Evolutionary conservation across 2,797 vertebrate genomes (phyloP), one percentile per base, ranked within the genome.

Genomic region (Typhlichthys eigenmanni): DNA sequence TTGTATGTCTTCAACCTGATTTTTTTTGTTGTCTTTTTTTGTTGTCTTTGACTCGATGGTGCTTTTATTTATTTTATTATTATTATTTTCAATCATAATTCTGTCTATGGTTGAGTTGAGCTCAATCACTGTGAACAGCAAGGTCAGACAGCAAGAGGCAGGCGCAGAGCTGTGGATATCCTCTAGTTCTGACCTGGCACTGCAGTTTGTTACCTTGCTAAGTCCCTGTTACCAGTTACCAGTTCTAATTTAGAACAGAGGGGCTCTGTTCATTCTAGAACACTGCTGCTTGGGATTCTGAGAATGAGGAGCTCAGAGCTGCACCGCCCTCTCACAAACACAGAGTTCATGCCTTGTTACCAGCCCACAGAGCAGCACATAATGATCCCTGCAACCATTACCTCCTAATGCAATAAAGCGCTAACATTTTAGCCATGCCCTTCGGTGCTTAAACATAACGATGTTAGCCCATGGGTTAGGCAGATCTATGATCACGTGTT

Each of bases 271-370:
- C 79, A 79, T 82, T 67, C 67, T 71, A 78, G 80, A 86, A 87
- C 71, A 55, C 69, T 78, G 79, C 79, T 84, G 85, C 86, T 86
- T 79, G 79, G 73, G 80, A 89, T 87, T 88, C 85, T 85, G 88
- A 76, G 86, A 87, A 89, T 80, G 79, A 85, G 63, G 68, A 82
- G 84, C 86, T 87, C 83, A 86, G 85, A 89, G 72, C 59, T 81
- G 78, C 81, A 55, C 79, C 81, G 58, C 83, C 85, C 84, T 88
- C 81, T 70, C 72, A 69, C 77, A 82, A 73, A 86, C 84, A 83
- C 79, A 87, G 81, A 89, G 78, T 77, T 80, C 84, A 87, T 83
- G 86, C 82, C 86, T 87, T 87, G 83, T 90, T 87, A 88, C 88
- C 89, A 78, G 71, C 85, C 85, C 88, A 88, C 87, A 81, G 82